Evolutionary conservation across 2,888 invertebrate genomes (phyloP).

Genomic region (Xylocampa areola): DNA sequence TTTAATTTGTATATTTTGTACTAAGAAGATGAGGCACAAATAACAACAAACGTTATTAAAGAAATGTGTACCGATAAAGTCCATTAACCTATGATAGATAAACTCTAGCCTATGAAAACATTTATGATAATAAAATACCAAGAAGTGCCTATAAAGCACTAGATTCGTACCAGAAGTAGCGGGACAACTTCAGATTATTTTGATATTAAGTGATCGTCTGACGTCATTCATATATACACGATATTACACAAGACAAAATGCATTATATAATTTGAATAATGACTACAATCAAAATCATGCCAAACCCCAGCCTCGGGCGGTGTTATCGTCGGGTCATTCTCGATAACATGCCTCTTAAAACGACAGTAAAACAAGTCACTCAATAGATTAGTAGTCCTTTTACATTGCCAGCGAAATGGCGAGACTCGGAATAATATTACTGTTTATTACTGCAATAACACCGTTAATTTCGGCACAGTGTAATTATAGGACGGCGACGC

Average conservation of each 20-base stretch:
- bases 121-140: too few species aligned
- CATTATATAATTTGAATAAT: slow-evolving; percentile 40
- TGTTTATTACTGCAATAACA: slow-evolving; percentile 51
- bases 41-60: too few species aligned
- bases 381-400: slow-evolving; percentile 54
- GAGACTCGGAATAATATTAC: slow-evolving; percentile 56
- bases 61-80: neutral
- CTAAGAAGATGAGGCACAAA: too few species aligned
- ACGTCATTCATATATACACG: neutral
- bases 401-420: slow-evolving; percentile 63
- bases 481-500: slow-evolving; percentile 56
- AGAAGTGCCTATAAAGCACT: too few species aligned
- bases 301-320: slow-evolving; percentile 45
- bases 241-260: slow-evolving; percentile 4
- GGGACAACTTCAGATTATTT: too few species aligned
- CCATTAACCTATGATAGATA: slow-evolving; percentile 11
- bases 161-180: too few species aligned
- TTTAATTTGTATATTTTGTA: too few species aligned
- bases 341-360: slow-evolving; percentile 57
- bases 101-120: neutral
- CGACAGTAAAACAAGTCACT: slow-evolving; percentile 51
- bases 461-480: slow-evolving; percentile 66
- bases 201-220: too few species aligned
- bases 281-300: slow-evolving; percentile 52
- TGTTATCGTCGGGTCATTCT: slow-evolving; percentile 62